Base-by-base conservation (phyloP, 2,888 invertebrate species). In the Gisinianus flammeolus region DNA sequence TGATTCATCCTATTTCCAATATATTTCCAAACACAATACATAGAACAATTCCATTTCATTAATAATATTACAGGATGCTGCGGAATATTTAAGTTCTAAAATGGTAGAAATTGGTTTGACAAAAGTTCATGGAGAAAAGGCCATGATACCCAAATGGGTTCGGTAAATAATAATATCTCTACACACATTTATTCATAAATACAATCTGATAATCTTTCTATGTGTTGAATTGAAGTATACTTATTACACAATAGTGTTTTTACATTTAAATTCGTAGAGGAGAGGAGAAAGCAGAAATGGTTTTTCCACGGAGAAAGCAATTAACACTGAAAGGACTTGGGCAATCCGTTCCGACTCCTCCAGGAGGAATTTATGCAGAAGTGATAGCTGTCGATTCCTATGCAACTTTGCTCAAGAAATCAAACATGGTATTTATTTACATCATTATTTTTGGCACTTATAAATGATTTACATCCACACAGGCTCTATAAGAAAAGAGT, bases 21-120 rank as follows among this genome's bases (percentile, higher is more conserved):
- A 58, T 58, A 44, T 44, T 44, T 44, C 8, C 10, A 12, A 44
- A 44, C 19, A 19, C 52, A 44, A 44, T 44, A 44, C 8, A 44
- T 12, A 44, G 8, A 44, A 44, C 19, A 8, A 12, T 44, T 44
- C 52, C 52, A 44, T n/a, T n/a, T n/a, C n/a, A n/a, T n/a, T n/a
- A n/a, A n/a, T n/a, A n/a, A n/a, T n/a, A 72, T 84, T 88, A 62
- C 88, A 88, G 82, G 83, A 87, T 79, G 85, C 87, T 16, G 88
- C 88, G 70, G 88, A 88, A 81, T 87, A 86, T 82, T 86, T 88
- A 85, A 77, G 87, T 68, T 80, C 85, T 1, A 83, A 86, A 54
- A 81, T 82, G 72, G 78, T 66, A 16, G 79, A 35, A 10, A 44
- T 44, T 24, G 69, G 69, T 2, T 24, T 69, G 35, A n/a, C 35